Evolutionary conservation across 2,797 vertebrate genomes (phyloP).

Genomic region (Silurus aristotelis): DNA sequence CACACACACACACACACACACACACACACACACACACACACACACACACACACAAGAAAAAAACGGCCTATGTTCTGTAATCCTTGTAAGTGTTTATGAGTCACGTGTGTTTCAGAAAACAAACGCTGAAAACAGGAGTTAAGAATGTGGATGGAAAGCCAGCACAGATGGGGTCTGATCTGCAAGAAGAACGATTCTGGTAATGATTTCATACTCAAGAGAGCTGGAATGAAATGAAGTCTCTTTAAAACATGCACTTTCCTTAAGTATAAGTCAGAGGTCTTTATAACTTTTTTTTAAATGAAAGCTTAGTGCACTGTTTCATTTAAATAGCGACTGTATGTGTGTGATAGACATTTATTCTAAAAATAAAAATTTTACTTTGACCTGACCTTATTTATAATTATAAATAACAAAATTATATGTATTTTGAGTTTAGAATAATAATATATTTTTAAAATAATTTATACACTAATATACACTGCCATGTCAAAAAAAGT

Average conservation of each 20-base stretch:
- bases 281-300: too few species aligned
- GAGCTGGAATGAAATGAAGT: not conserved
- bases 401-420: too few species aligned
- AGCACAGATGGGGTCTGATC: slow-evolving; percentile 22
- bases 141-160: not conserved
- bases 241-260: not conserved
- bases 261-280: not conserved
- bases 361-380: too few species aligned
- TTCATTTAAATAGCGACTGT: too few species aligned
- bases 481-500: too few species aligned
- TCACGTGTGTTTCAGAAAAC: not conserved
- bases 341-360: too few species aligned
- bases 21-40: not conserved
- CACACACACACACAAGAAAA: not conserved
- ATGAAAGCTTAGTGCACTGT: too few species aligned
- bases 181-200: not conserved
- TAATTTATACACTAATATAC: too few species aligned
- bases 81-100: not conserved
- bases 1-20: not conserved
- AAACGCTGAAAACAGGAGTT: not conserved
- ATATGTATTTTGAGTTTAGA: too few species aligned
- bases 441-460: too few species aligned
- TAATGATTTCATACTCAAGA: not conserved
- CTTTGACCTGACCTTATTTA: too few species aligned
- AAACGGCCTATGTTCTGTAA: not conserved